Conservation (phyloP, 2,113 vertebrate species). For the Agelaius phoeniceus region DNA sequence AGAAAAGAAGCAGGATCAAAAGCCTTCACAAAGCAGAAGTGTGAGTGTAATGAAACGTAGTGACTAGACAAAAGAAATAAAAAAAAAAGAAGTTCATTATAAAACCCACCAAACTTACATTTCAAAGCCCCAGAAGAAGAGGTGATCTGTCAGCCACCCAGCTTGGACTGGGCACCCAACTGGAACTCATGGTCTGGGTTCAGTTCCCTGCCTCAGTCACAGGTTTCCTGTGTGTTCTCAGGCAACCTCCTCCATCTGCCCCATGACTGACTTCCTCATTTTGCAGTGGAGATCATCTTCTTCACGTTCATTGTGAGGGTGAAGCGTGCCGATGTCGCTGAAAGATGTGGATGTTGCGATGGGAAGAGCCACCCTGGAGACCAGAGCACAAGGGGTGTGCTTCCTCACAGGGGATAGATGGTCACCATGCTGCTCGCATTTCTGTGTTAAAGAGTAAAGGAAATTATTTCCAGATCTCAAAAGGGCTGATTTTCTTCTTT, state of each 20-base stretch:
- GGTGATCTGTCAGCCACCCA: neutral
- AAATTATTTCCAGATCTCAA: neutral
- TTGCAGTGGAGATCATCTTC: neutral
- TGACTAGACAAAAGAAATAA: constrained; percentile 51
- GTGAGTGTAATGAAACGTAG: constrained; percentile 48
- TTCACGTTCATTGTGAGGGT: neutral
- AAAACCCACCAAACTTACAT: neutral
- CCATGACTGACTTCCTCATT: constrained; percentile 1
- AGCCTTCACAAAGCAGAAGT: constrained; percentile 53
- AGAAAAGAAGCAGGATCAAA: constrained; percentile 1
- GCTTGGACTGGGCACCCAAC: constrained; percentile 10
- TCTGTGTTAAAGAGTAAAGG: neutral
- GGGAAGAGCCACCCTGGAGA: neutral
- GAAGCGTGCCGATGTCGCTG: neutral
- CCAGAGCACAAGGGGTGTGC: neutral
- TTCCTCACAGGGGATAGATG: neutral
- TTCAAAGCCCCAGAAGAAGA: neutral
- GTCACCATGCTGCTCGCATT: neutral
- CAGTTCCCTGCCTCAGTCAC: neutral
- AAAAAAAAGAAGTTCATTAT: neutral
- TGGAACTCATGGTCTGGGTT: constrained; percentile 50
- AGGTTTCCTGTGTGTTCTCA: neutral
- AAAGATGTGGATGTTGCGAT: fast-evolving
- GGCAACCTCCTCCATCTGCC: constrained; percentile 5
- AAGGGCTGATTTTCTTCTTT: neutral